phyloP scores from a whole-genome alignment of 2,888 invertebrate species.

The Caenorhabditis virilis region DNA sequence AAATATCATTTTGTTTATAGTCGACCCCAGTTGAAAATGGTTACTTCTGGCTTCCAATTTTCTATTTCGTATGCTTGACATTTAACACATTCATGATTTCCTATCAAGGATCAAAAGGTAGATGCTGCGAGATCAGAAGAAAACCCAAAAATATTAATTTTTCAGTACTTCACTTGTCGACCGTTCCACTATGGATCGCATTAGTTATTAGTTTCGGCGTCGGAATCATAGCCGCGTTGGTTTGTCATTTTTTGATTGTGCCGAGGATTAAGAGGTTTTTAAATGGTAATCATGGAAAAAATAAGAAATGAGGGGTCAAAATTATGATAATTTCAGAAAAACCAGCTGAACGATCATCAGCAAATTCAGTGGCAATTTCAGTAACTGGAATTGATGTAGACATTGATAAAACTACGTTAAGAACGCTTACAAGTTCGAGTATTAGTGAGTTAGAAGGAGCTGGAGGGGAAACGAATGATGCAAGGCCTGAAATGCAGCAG shows the following conservation, averaged over 20 bases:
- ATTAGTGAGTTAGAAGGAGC: neutral
- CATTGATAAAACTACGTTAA: conserved; percentile 15
- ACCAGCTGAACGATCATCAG: no score
- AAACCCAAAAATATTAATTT: conserved; percentile 38
- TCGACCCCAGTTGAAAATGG: conserved; percentile 72
- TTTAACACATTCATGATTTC: conserved; percentile 92
- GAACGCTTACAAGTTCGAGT: conserved; percentile 1
- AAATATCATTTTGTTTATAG: conserved; percentile 27
- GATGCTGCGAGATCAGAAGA: neutral
- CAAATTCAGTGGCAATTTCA: conserved; percentile 1
- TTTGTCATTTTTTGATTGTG: conserved; percentile 43
- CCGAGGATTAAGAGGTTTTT: conserved; percentile 35
- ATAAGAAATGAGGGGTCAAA: no score
- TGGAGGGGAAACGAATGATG: conserved; percentile 2
- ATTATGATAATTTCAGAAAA: conserved; percentile 1
- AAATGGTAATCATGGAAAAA: no score
- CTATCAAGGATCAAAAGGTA: conserved; percentile 81
- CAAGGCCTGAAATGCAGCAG: no score
- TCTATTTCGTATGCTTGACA: conserved; percentile 88
- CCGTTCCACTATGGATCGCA: conserved; percentile 85
- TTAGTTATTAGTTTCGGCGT: conserved; percentile 76
- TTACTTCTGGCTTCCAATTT: conserved; percentile 83
- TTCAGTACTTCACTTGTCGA: conserved; percentile 84
- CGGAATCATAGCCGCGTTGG: conserved; percentile 73
- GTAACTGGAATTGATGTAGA: conserved; percentile 9